Conservation (phyloP, 2,888 invertebrate species). For the Augochlorella aurata region DNA sequence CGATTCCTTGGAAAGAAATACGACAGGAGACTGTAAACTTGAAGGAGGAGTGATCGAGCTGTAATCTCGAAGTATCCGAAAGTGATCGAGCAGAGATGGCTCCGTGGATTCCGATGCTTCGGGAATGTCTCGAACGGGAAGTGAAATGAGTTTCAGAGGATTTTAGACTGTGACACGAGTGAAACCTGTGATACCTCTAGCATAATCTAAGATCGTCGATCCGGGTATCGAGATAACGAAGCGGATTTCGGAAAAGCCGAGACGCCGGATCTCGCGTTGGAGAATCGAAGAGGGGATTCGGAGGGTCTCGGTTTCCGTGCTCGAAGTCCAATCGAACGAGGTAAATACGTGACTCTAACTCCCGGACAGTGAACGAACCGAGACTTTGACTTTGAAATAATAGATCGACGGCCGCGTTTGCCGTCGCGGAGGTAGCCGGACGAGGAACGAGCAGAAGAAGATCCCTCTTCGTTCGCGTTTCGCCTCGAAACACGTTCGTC, state of each 20-base stretch:
- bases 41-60: not conserved
- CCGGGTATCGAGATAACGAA: not conserved
- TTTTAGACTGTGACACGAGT: not conserved
- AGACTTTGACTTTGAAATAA: not conserved
- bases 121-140: not conserved
- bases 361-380: not conserved
- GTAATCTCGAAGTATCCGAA: not conserved
- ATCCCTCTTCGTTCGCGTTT: not conserved
- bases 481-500: not conserved
- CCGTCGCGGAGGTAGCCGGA: not conserved
- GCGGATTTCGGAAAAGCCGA: not conserved
- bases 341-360: not conserved
- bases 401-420: slow-evolving; percentile 10
- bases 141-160: not conserved
- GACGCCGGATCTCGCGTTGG: not conserved
- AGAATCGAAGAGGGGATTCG: not conserved
- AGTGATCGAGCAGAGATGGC: not conserved
- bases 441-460: not conserved
- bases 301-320: not conserved
- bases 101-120: not conserved
- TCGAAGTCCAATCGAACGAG: not conserved
- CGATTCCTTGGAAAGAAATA: not conserved
- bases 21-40: not conserved
- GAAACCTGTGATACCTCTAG: slow-evolving; percentile 4
- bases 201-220: slow-evolving; percentile 1